Conservation (phyloP, 2,113 vertebrate species). For the Fregetta grallaria region DNA sequence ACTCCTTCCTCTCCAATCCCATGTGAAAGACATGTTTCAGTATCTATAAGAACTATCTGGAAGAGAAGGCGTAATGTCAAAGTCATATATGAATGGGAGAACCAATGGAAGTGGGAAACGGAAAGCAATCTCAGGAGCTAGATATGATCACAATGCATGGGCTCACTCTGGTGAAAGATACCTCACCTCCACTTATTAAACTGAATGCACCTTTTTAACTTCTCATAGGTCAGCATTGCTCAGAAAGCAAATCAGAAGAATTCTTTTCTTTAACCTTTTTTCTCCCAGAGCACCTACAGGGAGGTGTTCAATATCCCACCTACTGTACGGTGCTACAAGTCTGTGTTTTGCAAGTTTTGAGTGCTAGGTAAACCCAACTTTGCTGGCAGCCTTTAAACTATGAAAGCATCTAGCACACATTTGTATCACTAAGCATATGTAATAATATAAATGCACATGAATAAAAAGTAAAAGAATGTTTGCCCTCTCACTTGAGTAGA, state of each 20-base stretch:
- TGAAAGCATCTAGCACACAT: neutral
- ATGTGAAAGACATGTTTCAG: neutral
- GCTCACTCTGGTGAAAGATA: neutral
- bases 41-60: neutral
- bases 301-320: neutral
- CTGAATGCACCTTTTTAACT: neutral
- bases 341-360: neutral
- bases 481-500: neutral
- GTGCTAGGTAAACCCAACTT: neutral
- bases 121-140: neutral
- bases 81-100: neutral
- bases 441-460: neutral
- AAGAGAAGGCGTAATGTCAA: neutral
- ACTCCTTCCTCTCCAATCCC: neutral
- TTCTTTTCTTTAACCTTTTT: neutral
- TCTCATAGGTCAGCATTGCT: neutral
- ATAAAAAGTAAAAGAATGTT: neutral
- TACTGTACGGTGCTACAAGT: neutral
- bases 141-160: neutral
- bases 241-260: neutral
- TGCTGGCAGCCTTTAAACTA: neutral
- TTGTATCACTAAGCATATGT: neutral
- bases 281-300: neutral
- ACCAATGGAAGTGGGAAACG: neutral
- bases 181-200: neutral